Percentiles rank a stretch among this genome's conserved stretches.
phyloP scores from a whole-genome alignment of 2,888 invertebrate species.

The Sesia apiformis region DNA sequence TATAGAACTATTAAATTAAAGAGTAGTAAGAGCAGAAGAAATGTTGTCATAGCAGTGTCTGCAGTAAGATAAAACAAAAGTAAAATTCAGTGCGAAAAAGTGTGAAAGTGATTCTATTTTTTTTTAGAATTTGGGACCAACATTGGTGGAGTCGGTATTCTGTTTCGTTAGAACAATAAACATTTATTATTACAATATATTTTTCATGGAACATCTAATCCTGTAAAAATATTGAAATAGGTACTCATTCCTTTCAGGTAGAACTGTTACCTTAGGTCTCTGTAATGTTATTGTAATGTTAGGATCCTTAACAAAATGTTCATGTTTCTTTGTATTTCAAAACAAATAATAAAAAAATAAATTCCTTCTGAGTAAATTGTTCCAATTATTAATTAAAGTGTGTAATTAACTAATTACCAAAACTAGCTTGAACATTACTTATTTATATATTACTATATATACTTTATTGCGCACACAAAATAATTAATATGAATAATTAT shows the following conservation, averaged over 20 bases:
- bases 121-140: constrained; percentile 56
- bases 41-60: constrained; percentile 60
- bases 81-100: constrained; percentile 12
- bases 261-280: not conserved
- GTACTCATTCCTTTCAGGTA: not conserved
- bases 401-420: not conserved
- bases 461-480: no score
- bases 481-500: no score
- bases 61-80: constrained; percentile 51
- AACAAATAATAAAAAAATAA: not conserved
- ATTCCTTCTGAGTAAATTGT: not conserved
- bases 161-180: not conserved
- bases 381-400: not conserved
- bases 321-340: not conserved
- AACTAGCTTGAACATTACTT: no score
- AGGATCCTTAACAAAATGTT: not conserved
- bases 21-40: constrained; percentile 57
- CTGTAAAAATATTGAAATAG: no score
- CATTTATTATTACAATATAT: no score
- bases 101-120: constrained; percentile 27
- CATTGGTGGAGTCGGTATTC: constrained; percentile 7
- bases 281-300: no score
- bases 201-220: no score
- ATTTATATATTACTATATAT: no score
- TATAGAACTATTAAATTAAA: constrained; percentile 60